A percentile compares a stretch with the other conserved stretches of the same genome.
Evolutionary conservation across 2,113 vertebrate genomes (phyloP).

Genomic region (Calonectris borealis): DNA sequence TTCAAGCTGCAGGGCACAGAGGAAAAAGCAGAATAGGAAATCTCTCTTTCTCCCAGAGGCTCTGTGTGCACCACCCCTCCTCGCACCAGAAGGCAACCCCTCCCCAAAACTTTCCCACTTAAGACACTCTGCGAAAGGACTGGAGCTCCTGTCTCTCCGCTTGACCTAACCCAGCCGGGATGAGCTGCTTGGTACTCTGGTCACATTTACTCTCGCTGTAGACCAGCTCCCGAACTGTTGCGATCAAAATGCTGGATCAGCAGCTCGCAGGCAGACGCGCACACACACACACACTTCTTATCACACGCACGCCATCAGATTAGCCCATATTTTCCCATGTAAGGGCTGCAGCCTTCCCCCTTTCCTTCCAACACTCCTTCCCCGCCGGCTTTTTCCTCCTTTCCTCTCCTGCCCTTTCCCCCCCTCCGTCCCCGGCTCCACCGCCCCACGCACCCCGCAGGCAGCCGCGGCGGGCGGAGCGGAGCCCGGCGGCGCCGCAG

Average conservation of each 20-base stretch:
- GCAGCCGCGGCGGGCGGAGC: background rate
- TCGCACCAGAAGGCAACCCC: background rate
- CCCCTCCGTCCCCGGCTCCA: background rate
- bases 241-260: constrained; percentile 35
- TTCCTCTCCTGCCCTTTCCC: background rate
- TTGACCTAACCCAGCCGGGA: background rate
- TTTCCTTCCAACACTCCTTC: background rate
- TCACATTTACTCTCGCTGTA: background rate
- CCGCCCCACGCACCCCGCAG: background rate
- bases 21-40: background rate
- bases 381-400: background rate
- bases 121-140: background rate
- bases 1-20: background rate
- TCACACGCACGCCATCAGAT: background rate
- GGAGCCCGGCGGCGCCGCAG: background rate
- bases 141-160: background rate
- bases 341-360: background rate
- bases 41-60: background rate
- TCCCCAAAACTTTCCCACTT: constrained; percentile 8
- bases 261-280: background rate
- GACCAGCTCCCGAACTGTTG: background rate
- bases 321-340: background rate
- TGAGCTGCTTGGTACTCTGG: background rate
- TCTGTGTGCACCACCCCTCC: background rate
- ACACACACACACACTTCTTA: background rate